Percentiles rank a stretch among this genome's conserved stretches.
phyloP scores from a whole-genome alignment of 1,140 invertebrate genomes.

The Drosophila sproati region DNA sequence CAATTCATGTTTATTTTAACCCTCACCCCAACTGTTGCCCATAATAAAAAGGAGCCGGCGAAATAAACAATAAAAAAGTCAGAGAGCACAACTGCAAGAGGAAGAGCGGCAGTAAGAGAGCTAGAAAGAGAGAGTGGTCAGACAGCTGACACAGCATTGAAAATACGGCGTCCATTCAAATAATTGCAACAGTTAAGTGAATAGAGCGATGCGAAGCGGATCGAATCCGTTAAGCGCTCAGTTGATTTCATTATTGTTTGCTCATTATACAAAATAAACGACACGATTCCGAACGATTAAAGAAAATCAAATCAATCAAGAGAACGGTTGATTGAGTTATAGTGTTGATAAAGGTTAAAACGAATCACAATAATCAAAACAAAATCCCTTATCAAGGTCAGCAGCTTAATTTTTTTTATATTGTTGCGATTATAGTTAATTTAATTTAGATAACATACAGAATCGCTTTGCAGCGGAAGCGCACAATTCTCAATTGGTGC shows the following conservation, averaged over 20 bases:
- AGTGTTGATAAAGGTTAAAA: constrained; percentile 21
- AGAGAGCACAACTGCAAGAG: constrained; percentile 7
- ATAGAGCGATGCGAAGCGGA: constrained; percentile 52
- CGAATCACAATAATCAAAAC: constrained; percentile 13
- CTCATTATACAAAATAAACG: constrained; percentile 34
- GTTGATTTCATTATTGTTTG: constrained; percentile 13
- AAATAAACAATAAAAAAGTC: constrained; percentile 58
- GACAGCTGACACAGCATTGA: constrained; percentile 51
- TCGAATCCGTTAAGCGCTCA: constrained; percentile 3
- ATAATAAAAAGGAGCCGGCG: constrained; percentile 59
- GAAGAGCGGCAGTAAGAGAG: not conserved
- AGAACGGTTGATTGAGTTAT: constrained; percentile 65
- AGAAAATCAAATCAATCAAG: constrained; percentile 28
- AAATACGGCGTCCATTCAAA: constrained; percentile 42
- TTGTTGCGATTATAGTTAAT: not conserved
- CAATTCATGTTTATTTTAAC: constrained; percentile 36
- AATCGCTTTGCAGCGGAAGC: not conserved
- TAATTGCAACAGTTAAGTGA: constrained; percentile 55
- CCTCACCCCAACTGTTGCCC: constrained; percentile 1
- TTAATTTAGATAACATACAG: constrained; percentile 1
- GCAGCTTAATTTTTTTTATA: constrained; percentile 14
- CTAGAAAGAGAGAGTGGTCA: constrained; percentile 1
- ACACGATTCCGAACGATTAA: constrained; percentile 36
- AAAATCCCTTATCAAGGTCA: constrained; percentile 70
- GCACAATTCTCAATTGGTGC: not conserved